Evolutionary conservation across 2,888 invertebrate genomes (phyloP), one percentile per base, ranked within the genome.

Genomic region (Polydrusus cervinus): DNA sequence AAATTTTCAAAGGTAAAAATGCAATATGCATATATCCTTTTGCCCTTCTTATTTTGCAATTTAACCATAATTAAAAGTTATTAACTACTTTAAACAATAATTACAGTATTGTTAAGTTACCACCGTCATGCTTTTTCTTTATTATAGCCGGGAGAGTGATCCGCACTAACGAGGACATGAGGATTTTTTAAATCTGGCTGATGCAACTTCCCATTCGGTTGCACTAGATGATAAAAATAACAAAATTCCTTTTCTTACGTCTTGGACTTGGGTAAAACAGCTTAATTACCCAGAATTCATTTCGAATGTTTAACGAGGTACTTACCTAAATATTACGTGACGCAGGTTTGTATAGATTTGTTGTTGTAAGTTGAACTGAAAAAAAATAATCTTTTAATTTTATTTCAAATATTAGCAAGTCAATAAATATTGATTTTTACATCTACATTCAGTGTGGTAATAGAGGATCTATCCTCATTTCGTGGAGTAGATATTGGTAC

Each of bases 141-240:
- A 20, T 57, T 20, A 45, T 45, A 55, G 57, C 68, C 45, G 47
- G 45, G 68, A 68, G 68, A 60, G 60, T 45, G 53, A 43, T 73
- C 53, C 53, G 62, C 66, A n/a, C 13, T 49, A 69, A 74, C 57
- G 69, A 69, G 69, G 68, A 74, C 69, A 62, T 74, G 57, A 68
- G 69, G 74, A 69, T 69, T 74, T 73, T 68, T 69, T 14, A 62
- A 74, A 74, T 53, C 64, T 20, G 74, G 74, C 74, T 74, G 74
- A 74, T 69, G 74, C 74, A 74, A 74, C 64, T 55, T 64, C 20
- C 49, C 64, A 61, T 60, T n/a, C 16, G 47, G 45, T 74, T 74
- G 74, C 74, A 74, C 68, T 20, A 74, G 74, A 67, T 51, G 45
- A 55, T 69, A 74, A 74, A 74, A 74, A 67, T 68, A 74, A 74